phyloP scores from a whole-genome alignment of 2,113 vertebrate genomes.

The Solenodon paradoxus region DNA sequence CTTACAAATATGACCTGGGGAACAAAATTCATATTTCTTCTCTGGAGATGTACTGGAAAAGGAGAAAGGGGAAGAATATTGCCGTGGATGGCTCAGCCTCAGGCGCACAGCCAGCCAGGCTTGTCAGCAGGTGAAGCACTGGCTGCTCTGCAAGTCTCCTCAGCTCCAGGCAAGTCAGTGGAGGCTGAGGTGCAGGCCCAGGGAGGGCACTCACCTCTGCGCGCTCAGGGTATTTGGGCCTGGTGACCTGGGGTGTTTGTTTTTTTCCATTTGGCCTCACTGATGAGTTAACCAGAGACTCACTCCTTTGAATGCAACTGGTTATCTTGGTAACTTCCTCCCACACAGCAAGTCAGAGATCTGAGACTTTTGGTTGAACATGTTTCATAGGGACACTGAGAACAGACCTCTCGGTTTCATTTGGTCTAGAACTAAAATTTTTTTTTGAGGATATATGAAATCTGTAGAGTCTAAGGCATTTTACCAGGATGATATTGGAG shows the following conservation, averaged over 20 bases:
- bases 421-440: not conserved
- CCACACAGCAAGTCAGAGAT: not conserved
- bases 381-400: not conserved
- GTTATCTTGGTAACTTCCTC: not conserved
- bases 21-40: not conserved
- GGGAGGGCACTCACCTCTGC: not conserved
- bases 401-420: not conserved
- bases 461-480: not conserved
- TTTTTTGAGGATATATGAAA: not conserved
- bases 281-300: not conserved
- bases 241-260: not conserved
- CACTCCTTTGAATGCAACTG: not conserved
- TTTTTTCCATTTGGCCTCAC: not conserved
- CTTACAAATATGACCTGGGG: not conserved
- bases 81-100: not conserved
- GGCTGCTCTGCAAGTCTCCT: not conserved
- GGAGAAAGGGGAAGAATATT: not conserved
- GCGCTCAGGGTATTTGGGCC: not conserved
- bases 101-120: not conserved
- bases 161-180: not conserved
- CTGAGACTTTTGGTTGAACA: not conserved
- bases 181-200: not conserved
- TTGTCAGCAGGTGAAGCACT: fast-evolving
- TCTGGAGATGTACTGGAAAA: not conserved
- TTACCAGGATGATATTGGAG: not conserved